Conservation (phyloP, 2,888 invertebrate genomes). For the Xanthia icteritia region DNA sequence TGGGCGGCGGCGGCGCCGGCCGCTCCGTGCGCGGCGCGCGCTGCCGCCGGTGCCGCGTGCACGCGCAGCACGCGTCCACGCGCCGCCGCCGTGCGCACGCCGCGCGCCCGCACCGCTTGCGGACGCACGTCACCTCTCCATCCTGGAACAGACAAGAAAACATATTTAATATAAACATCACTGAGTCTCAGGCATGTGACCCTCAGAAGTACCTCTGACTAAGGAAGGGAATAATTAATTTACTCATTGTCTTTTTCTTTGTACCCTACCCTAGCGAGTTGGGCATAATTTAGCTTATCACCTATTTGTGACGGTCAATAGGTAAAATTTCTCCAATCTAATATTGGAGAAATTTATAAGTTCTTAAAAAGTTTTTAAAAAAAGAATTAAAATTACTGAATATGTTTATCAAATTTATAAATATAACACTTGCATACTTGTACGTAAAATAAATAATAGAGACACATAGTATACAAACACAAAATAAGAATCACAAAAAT, state of each 20-base stretch:
- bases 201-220: neutral
- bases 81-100: slow-evolving; percentile 91
- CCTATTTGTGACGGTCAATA: neutral
- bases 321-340: neutral
- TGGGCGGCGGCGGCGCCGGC: slow-evolving; percentile 70
- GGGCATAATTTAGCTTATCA: neutral
- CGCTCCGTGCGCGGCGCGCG: slow-evolving; percentile 76
- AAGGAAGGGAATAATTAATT: neutral
- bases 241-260: neutral
- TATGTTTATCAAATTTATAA: neutral
- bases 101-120: slow-evolving; percentile 94
- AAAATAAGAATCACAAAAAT: neutral
- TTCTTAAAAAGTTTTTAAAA: neutral
- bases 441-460: neutral
- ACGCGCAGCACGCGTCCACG: slow-evolving; percentile 91
- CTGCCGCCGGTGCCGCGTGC: slow-evolving; percentile 90
- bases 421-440: neutral
- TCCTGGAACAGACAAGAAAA: slow-evolving; percentile 89
- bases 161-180: neutral
- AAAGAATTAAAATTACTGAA: neutral
- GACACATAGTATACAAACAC: neutral
- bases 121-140: slow-evolving; percentile 94
- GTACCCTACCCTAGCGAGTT: neutral
- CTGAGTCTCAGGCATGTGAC: too few species aligned
- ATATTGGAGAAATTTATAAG: neutral